Percentiles rank a stretch among this genome's conserved stretches.
Conservation (phyloP, 2,797 vertebrate species). For the Ceryle rudis region DNA sequence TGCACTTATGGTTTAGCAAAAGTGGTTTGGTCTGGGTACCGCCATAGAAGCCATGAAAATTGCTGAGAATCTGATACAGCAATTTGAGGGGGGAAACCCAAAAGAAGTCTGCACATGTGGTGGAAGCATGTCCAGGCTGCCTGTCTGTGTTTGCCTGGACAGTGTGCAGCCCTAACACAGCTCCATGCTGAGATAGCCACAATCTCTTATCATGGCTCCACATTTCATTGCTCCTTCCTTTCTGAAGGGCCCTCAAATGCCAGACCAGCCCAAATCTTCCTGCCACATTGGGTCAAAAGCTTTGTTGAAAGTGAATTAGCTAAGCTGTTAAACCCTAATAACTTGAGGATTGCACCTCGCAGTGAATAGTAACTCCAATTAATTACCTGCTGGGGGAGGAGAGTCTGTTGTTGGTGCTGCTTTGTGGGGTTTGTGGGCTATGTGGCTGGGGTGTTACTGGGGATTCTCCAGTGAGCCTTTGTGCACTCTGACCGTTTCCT, state of each 20-base stretch:
- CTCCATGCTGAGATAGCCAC: not conserved
- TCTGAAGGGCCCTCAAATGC: not conserved
- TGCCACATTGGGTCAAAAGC: not conserved
- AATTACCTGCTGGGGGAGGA: not conserved
- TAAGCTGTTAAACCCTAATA: not conserved
- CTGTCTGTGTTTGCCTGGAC: not conserved
- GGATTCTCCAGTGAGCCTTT: not conserved
- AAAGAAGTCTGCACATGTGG: not conserved
- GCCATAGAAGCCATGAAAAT: not conserved
- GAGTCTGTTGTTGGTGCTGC: not conserved
- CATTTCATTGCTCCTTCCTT: not conserved
- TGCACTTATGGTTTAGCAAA: not conserved
- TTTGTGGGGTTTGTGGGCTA: not conserved
- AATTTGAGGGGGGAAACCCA: accelerated
- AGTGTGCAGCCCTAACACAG: not conserved
- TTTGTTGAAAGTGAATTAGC: not conserved
- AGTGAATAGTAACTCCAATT: not conserved
- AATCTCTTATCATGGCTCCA: not conserved
- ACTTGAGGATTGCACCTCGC: not conserved
- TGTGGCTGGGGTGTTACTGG: not conserved
- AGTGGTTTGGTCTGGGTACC: not conserved
- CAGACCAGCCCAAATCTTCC: not conserved
- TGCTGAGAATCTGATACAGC: not conserved
- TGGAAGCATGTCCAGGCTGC: not conserved
- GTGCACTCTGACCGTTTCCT: accelerated